Base-by-base conservation (phyloP, 2,888 invertebrate genomes). In the Xestia sexstrigata region DNA sequence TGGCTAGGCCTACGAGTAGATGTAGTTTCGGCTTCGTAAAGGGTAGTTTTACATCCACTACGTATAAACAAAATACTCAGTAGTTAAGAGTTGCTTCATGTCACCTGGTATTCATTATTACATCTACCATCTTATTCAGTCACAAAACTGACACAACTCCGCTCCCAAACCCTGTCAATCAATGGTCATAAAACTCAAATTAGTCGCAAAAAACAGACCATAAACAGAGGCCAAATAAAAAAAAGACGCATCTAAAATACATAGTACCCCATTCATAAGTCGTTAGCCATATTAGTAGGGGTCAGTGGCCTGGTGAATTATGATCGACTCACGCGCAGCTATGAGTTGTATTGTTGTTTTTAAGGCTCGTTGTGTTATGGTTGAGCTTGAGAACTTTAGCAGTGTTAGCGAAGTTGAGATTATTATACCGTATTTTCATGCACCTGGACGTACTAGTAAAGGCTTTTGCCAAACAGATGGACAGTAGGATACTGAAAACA, bases 261-360 rank as follows among this genome's bases (percentile, higher is more conserved):
- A 91, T 89, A 92, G 90, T 63, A 90, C 89, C 87, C 90, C 89
- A 92, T 93, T 93, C 93, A 92, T 92, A 91, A 91, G 87, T 91
- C 89, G 90, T 91, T 89, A 90, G 87, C 88, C 89, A 88, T 89
- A 89, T 86, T 87, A 84, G 82, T 79, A 47, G 74, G 82, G 95
- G 92, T 94, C 89, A 93, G 91, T 74, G 93, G 92, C 92, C 94
- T 88, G 77, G 86, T 90, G 90, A 91, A 93, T 93, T 93, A 91
- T 92, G 90, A 91, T 90, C 90, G 85, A 82, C 91, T 88, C 90
- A 80, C 79, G 91, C 91, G 91, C 90, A 91, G 68, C 79, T 80
- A 85, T 79, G 85, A 70, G 49, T 82, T 71, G 79, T 80, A 77
- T 79, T 85, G 75, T 86, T 79, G 72, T 84, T 72, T 83, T 73